phyloP scores from a whole-genome alignment of 2,888 invertebrate species.

The Platerodrilus igneus region DNA sequence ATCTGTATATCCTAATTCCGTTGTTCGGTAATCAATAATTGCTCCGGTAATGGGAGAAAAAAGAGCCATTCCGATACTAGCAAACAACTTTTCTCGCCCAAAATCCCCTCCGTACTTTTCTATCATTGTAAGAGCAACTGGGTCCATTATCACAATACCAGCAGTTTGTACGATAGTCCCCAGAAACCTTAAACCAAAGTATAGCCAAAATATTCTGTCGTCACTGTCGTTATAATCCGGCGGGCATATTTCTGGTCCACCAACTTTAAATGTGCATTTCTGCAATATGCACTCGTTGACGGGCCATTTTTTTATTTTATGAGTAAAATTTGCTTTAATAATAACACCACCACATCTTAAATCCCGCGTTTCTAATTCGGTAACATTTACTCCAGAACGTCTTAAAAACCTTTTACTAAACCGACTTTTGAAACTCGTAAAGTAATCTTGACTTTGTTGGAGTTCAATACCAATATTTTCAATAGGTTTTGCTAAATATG shows the following conservation, averaged over 20 bases:
- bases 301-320: conserved; percentile 57
- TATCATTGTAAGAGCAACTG: conserved; percentile 80
- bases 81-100: conserved; percentile 74
- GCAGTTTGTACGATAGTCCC: conserved; percentile 79
- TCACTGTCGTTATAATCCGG: conserved; percentile 76
- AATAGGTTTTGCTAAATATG: conserved; percentile 67
- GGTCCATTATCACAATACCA: conserved; percentile 85
- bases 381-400: conserved; percentile 66
- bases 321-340: conserved; percentile 61
- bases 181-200: conserved; percentile 72
- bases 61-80: conserved; percentile 77
- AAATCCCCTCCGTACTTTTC: conserved; percentile 80
- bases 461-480: conserved; percentile 74
- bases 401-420: conserved; percentile 63
- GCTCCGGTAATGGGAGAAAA: conserved; percentile 77
- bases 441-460: conserved; percentile 66
- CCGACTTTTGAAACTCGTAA: conserved; percentile 68
- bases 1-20: conserved; percentile 69
- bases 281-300: conserved; percentile 73
- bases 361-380: conserved; percentile 69
- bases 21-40: conserved; percentile 68
- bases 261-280: conserved; percentile 68
- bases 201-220: conserved; percentile 75
- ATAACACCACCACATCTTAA: conserved; percentile 71
- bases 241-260: conserved; percentile 73